A percentile compares a stretch with the other conserved stretches of the same genome.
phyloP scores from a whole-genome alignment of 2,888 invertebrate species.

The Epicampocera succincta region DNA sequence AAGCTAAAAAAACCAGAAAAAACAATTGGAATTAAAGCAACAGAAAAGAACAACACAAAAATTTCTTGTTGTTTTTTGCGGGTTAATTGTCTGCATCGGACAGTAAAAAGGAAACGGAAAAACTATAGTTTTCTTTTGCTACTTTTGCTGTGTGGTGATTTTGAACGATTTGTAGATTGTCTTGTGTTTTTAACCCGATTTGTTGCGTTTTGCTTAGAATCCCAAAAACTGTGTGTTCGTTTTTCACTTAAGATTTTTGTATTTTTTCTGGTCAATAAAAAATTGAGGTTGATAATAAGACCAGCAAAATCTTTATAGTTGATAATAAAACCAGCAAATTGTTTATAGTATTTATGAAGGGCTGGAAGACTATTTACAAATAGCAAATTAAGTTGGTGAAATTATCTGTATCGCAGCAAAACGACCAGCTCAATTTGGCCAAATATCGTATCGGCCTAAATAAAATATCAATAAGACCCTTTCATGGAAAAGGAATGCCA shows the following conservation, averaged over 20 bases:
- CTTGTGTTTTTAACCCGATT: constrained; percentile 15
- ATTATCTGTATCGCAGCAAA: no score
- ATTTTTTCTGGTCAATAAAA: no score
- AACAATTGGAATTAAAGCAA: background rate
- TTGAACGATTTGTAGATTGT: constrained; percentile 16
- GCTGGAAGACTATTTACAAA: no score
- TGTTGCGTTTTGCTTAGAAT: constrained; percentile 10
- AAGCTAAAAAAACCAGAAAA: constrained; percentile 5
- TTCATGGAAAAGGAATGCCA: no score
- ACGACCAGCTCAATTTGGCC: no score
- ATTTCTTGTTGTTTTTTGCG: constrained; percentile 21
- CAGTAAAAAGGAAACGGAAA: constrained; percentile 15
- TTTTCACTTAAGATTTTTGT: constrained; percentile 10
- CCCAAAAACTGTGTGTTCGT: constrained; percentile 28
- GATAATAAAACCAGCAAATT: no score
- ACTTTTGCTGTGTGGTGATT: constrained; percentile 15
- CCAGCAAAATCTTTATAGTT: no score
- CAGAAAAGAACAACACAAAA: background rate
- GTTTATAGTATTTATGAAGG: no score
- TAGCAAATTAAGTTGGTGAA: no score
- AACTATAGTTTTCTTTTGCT: constrained; percentile 14
- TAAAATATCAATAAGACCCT: no score
- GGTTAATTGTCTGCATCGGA: constrained; percentile 45
- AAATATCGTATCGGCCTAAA: no score
- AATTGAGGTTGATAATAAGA: no score